Evolutionary conservation across 2,888 invertebrate species (phyloP).

Genomic region (Nasonovia ribisnigri): DNA sequence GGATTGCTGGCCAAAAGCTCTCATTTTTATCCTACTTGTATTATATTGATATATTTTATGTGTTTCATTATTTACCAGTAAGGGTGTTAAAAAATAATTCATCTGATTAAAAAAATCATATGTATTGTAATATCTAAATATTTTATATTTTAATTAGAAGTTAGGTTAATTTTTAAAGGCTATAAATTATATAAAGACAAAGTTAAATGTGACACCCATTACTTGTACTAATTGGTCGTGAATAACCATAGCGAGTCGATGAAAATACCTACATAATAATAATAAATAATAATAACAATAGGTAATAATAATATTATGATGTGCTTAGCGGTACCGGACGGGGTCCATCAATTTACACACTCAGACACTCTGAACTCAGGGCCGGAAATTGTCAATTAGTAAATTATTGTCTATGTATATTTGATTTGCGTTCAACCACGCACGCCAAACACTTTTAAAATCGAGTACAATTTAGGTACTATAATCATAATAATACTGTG

Average conservation of each 20-base stretch:
- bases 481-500: not conserved
- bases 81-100: not conserved
- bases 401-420: not conserved
- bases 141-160: not conserved
- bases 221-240: not conserved
- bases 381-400: not conserved
- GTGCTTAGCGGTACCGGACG: not conserved
- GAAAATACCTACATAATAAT: not conserved
- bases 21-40: too few species aligned
- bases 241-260: not conserved
- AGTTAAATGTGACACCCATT: not conserved
- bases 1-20: too few species aligned
- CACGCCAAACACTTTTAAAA: not conserved
- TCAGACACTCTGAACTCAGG: not conserved
- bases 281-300: too few species aligned
- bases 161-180: not conserved
- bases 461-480: not conserved
- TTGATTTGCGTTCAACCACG: not conserved
- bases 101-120: not conserved
- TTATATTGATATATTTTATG: not conserved
- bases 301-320: not conserved
- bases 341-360: not conserved
- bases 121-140: not conserved
- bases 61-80: not conserved
- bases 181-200: not conserved